Evolutionary conservation across 2,888 invertebrate species (phyloP).

Genomic region (Epirrhoe tristata): DNA sequence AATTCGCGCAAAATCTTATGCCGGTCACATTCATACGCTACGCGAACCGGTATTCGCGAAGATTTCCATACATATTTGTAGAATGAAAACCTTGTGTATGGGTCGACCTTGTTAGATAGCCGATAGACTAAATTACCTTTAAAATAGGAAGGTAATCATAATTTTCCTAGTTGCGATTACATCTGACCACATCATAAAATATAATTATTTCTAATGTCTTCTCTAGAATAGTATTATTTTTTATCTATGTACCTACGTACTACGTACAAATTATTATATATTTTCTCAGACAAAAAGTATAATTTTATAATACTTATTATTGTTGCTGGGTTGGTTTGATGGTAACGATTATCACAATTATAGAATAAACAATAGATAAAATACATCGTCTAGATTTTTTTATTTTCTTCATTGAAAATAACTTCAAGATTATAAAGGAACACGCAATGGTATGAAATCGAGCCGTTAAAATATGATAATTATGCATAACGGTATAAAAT

Average conservation of each 20-base stretch:
- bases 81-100: background rate
- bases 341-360: background rate
- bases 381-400: background rate
- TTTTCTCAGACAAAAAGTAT: too few species aligned
- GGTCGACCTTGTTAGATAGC: background rate
- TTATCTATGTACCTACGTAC: background rate
- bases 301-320: too few species aligned
- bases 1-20: too few species aligned
- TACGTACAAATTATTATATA: background rate
- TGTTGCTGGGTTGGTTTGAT: background rate
- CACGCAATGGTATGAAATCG: background rate
- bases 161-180: background rate
- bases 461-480: constrained; percentile 1
- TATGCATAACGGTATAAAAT: constrained; percentile 13
- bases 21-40: too few species aligned
- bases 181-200: background rate
- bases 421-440: background rate
- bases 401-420: background rate
- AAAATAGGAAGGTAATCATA: background rate
- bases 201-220: background rate
- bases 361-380: background rate
- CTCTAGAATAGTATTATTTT: background rate
- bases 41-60: too few species aligned
- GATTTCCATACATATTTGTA: too few species aligned
- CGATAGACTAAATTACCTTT: background rate